phyloP scores from a whole-genome alignment of 64 coral and sea anemone species.

The Stichodactyla helianthus region DNA sequence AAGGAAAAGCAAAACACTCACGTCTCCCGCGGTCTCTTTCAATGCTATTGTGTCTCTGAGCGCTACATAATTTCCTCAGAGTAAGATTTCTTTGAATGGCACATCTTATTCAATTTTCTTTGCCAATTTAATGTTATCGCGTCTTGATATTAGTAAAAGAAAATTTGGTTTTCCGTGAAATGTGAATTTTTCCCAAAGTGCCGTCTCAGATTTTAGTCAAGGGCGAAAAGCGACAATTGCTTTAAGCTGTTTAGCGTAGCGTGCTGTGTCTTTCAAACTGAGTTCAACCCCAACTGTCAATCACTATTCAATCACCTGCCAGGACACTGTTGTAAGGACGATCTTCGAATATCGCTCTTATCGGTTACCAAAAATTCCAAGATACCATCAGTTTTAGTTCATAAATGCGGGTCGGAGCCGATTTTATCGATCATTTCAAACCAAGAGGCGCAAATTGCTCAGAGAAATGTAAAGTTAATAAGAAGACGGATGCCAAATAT shows the following conservation, averaged over 20 bases:
- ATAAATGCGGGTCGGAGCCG: not conserved
- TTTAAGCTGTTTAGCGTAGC: slow-evolving; percentile 91
- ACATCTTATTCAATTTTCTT: slow-evolving; percentile 8
- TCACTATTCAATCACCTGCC: slow-evolving; percentile 94
- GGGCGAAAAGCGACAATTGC: slow-evolving; percentile 48
- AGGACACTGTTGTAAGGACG: slow-evolving; percentile 53
- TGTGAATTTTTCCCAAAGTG: not conserved
- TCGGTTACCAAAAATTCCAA: slow-evolving; percentile 5
- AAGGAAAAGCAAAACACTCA: slow-evolving; percentile 63
- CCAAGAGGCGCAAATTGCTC: slow-evolving; percentile 3
- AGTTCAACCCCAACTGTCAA: slow-evolving; percentile 88
- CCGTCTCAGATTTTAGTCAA: not conserved
- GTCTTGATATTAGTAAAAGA: not conserved
- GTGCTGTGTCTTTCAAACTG: slow-evolving; percentile 91
- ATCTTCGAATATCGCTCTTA: slow-evolving; percentile 13
- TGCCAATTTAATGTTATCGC: slow-evolving; percentile 6
- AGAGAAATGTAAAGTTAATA: slow-evolving; percentile 62
- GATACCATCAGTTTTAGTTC: not conserved
- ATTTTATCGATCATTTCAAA: not conserved
- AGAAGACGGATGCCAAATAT: slow-evolving; percentile 92
- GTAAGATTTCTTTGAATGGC: not conserved
- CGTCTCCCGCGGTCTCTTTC: slow-evolving; percentile 67
- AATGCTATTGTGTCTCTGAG: slow-evolving; percentile 70
- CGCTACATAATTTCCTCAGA: slow-evolving; percentile 76
- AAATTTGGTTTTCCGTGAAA: not conserved